Evolutionary conservation across 2,888 invertebrate species (phyloP), one percentile per base, ranked within the genome.

Genomic region (Limnephilus lunatus): DNA sequence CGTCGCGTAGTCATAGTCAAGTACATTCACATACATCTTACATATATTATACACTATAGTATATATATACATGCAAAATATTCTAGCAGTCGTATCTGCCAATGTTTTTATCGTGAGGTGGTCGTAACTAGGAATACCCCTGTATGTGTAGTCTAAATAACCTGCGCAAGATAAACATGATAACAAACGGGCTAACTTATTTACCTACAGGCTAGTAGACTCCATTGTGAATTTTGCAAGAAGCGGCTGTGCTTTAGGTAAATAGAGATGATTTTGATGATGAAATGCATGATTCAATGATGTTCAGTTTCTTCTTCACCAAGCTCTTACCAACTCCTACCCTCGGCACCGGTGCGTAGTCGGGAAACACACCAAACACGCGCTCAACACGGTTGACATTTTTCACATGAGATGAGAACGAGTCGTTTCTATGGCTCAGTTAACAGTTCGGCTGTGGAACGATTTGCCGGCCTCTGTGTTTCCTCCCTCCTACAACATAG

Each of bases 151-250:
- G 39, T 53, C 15, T 32, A 44, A 86, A 86, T 86, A 86, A 86
- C 3, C 30, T 86, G 11, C 14, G 44, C 48, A 48, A 44, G 48
- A 86, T 32, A 86, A 86, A 86, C 30, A 86, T 48, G 86, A 86
- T 86, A 86, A 53, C 48, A 19, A 53, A 19, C n/a, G 44, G 30
- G 30, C 11, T 86, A 48, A 48, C 53, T 48, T 86, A 86, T 86
- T 86, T 86, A 31, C 86, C 1, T 30, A 83, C 14, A 32, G n/a
- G n/a, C n/a, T n/a, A n/a, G 35, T 35, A 83, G 31, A 9, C 30
- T 83, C 32, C 25, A 19, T 68, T 68, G 19, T 68, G 53, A 25
- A 68, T 68, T 4, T 15, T 68, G 53, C 53, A 68, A 68, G 19
- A 25, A 68, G 7, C 53, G 19, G 19, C 53, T 68, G 19, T 68